Evolutionary conservation across 2,113 vertebrate species (phyloP).

Genomic region (Platichthys flesus): DNA sequence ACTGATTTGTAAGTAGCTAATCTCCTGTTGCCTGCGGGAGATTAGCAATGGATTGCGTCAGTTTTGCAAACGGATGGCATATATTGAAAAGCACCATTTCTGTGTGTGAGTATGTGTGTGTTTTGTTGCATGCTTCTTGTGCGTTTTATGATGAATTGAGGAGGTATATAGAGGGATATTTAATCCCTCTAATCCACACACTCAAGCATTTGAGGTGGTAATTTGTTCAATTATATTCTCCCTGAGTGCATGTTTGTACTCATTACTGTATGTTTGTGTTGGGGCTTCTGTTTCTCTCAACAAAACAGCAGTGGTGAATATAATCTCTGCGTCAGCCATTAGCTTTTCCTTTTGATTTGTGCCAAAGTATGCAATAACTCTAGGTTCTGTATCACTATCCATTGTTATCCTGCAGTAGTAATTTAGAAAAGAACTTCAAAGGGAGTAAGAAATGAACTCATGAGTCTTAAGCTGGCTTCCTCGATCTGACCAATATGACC

Average conservation of each 20-base stretch:
- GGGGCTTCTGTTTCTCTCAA: too few relatives aligned
- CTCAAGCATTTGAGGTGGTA: background rate
- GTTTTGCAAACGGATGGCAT: background rate
- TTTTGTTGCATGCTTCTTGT: too few relatives aligned
- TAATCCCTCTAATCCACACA: constrained; percentile 33
- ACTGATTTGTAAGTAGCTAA: constrained; percentile 12
- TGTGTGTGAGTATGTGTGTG: too few relatives aligned
- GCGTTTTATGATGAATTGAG: too few relatives aligned
- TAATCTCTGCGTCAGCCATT: background rate
- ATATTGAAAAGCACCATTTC: background rate
- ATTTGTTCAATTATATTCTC: background rate
- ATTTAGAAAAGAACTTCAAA: background rate
- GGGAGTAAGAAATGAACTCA: background rate
- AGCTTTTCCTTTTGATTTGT: constrained; percentile 5
- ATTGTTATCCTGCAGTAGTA: too few relatives aligned
- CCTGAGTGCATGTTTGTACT: background rate
- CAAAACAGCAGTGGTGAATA: background rate
- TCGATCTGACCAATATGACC: background rate
- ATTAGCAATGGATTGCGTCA: background rate
- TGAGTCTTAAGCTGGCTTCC: background rate
- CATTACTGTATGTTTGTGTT: background rate
- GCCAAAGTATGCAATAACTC: too few relatives aligned
- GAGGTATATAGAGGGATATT: too few relatives aligned
- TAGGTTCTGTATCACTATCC: too few relatives aligned
- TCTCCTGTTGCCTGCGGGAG: constrained; percentile 7